Percentiles rank a stretch among this genome's conserved stretches.
Conservation (phyloP, 1,140 invertebrate genomes). For the Drosophila virilis region DNA sequence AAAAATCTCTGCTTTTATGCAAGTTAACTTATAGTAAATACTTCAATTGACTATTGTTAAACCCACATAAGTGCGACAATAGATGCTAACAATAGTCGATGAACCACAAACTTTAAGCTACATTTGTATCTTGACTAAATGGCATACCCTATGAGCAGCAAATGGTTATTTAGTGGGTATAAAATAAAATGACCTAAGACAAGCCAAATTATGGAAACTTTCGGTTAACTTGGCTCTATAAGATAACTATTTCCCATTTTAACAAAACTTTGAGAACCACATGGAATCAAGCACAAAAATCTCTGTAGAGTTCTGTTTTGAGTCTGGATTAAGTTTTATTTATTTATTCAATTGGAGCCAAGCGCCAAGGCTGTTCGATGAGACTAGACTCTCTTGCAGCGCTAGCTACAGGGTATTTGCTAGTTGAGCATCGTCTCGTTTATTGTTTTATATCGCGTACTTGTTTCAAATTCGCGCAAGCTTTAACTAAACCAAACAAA, state of each 20-base stretch:
- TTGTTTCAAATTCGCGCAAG: slow-evolving; percentile 45
- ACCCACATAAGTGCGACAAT: slow-evolving; percentile 12
- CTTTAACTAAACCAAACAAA: slow-evolving; percentile 41
- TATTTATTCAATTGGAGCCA: background rate
- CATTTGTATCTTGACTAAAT: background rate
- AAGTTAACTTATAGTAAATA: background rate
- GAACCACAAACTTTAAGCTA: background rate
- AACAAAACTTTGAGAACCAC: too few species aligned
- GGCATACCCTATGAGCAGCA: background rate
- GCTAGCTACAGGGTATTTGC: background rate
- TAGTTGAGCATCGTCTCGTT: background rate
- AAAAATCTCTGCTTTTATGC: background rate
- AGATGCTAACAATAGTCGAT: slow-evolving; percentile 3
- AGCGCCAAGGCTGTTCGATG: too few species aligned
- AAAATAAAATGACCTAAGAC: too few species aligned
- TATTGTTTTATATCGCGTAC: slow-evolving; percentile 5
- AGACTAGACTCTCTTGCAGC: too few species aligned
- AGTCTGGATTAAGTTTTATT: too few species aligned
- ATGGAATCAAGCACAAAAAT: too few species aligned
- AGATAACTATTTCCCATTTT: too few species aligned
- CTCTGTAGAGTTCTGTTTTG: too few species aligned
- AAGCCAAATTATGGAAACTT: too few species aligned
- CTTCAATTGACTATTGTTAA: background rate
- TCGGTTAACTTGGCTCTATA: too few species aligned
- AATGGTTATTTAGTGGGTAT: background rate